These are phyloP conservation scores for Achlya flavicornis DNA, from an alignment of 2,888 invertebrate species.

Conservation along the genomic window DNA sequence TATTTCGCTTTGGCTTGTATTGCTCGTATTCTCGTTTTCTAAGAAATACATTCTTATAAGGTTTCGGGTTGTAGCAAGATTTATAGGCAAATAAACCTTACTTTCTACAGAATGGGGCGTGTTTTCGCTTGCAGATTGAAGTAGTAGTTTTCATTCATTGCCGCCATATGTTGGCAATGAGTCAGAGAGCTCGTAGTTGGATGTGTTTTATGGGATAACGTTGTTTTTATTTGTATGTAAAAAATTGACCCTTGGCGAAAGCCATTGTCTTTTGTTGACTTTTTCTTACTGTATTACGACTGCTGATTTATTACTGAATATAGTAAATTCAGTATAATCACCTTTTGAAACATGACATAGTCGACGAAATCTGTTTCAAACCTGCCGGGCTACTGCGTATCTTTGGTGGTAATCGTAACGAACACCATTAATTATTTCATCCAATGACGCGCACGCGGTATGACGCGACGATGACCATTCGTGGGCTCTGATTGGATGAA, in stretches of 20 bases:
- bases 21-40: neutral
- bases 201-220: conserved; percentile 10
- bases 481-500: too few relatives aligned
- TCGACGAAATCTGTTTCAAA: too few relatives aligned
- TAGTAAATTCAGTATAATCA: too few relatives aligned
- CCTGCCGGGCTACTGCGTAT: too few relatives aligned
- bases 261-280: neutral
- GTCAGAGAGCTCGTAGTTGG: conserved; percentile 33
- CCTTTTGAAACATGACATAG: neutral
- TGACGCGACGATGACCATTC: too few relatives aligned
- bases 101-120: conserved; percentile 22
- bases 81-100: conserved; percentile 31
- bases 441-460: too few relatives aligned
- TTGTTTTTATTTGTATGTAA: conserved; percentile 8
- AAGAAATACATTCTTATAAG: conserved; percentile 7
- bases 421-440: too few relatives aligned
- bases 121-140: conserved; percentile 25
- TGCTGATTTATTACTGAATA: neutral
- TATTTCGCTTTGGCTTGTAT: neutral
- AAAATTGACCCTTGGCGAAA: neutral
- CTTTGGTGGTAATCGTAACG: too few relatives aligned
- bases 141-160: conserved; percentile 23
- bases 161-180: conserved; percentile 39
- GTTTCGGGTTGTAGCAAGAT: neutral
- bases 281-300: neutral